Conservation (phyloP, 2,113 vertebrate genomes). For the Sterna hirundo region DNA sequence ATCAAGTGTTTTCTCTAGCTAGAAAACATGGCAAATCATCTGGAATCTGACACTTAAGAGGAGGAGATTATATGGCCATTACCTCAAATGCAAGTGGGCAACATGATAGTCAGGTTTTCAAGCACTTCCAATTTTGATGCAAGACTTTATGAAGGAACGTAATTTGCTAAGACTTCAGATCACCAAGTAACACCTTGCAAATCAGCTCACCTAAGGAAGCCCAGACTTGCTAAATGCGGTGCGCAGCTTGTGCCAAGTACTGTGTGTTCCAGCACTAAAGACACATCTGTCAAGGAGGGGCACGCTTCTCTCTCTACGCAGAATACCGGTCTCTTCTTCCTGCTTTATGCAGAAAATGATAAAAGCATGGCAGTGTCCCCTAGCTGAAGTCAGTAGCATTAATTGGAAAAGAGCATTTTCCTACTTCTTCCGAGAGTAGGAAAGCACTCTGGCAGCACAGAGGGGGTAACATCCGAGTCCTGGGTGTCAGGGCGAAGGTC, state of each 20-base stretch:
- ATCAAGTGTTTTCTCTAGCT: background rate
- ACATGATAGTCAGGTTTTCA: background rate
- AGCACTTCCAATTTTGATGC: background rate
- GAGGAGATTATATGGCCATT: background rate
- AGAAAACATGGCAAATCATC: background rate
- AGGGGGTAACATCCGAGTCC: background rate
- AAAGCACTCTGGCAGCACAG: background rate
- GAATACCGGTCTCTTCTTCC: background rate
- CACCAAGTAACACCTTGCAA: background rate
- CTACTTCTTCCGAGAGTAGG: background rate
- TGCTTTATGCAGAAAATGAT: background rate
- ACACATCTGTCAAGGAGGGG: background rate
- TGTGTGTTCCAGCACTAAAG: background rate
- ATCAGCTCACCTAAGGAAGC: background rate
- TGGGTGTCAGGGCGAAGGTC: background rate
- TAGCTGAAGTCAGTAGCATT: background rate
- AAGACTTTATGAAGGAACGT: background rate
- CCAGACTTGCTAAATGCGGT: background rate
- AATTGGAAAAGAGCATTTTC: background rate
- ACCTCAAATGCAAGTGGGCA: background rate
- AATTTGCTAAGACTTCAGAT: background rate
- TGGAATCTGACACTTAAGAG: background rate
- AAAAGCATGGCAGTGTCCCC: background rate
- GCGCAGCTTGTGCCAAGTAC: background rate
- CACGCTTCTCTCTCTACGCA: background rate